A percentile compares a stretch with the other conserved stretches of the same genome.
These are phyloP conservation scores for Apostichopus californicus DNA, from an alignment of 35 echinoderm and acorn worm species.

Conservation along the genomic window DNA sequence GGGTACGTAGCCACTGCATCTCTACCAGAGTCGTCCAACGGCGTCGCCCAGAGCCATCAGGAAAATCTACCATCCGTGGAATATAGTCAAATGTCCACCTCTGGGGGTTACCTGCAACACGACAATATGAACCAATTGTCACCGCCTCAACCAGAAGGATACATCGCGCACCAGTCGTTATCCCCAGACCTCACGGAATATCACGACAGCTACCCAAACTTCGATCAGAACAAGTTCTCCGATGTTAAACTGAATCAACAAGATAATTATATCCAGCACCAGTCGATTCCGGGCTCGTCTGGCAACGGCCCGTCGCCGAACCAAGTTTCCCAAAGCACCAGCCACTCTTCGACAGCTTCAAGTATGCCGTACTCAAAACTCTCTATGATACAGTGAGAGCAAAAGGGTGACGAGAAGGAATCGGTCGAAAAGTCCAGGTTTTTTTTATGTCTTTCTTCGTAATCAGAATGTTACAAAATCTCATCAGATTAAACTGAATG, in stretches of 20 bases:
- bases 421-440: too few relatives aligned
- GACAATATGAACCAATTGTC: background rate
- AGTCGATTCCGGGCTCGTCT: background rate
- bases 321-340: too few relatives aligned
- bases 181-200: background rate
- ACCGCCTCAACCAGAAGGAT: background rate
- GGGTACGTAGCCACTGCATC: background rate
- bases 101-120: background rate
- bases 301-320: background rate
- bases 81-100: background rate
- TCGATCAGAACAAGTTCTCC: background rate
- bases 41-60: background rate
- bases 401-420: too few relatives aligned
- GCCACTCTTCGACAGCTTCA: too few relatives aligned
- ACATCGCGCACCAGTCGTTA: background rate
- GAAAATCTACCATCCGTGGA: background rate
- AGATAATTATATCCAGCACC: background rate
- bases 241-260: background rate
- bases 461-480: too few relatives aligned
- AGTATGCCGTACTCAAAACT: too few relatives aligned
- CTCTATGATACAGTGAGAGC: too few relatives aligned
- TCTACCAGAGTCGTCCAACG: background rate
- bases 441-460: too few relatives aligned
- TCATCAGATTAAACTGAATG: too few relatives aligned
- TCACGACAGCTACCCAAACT: slow-evolving; percentile 22